Percentiles rank a stretch among this genome's conserved stretches.
Evolutionary conservation across 1,140 invertebrate species (phyloP).

Genomic region (Heliothis subflexa): DNA sequence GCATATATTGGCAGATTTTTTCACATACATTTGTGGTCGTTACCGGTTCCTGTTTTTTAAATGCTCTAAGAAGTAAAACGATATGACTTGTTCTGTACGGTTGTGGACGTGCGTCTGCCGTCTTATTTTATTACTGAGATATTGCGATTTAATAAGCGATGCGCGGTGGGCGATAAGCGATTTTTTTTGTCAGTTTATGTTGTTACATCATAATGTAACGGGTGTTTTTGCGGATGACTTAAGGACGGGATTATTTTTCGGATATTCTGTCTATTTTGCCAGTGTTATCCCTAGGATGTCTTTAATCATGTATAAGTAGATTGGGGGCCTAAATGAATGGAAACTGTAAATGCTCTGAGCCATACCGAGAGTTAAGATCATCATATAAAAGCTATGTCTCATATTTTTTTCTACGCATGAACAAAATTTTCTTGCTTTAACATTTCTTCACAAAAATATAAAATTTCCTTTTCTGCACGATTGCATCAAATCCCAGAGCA

Average conservation of each 20-base stretch:
- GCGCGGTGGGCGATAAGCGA: constrained; percentile 14
- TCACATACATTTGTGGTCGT: no score
- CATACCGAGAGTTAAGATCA: no score
- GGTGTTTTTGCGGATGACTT: not conserved
- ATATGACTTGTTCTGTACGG: constrained; percentile 41
- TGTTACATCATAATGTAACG: not conserved
- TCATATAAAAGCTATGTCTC: no score
- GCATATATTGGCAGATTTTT: no score
- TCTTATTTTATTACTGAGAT: constrained; percentile 35
- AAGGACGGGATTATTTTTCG: no score
- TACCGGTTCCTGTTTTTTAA: no score
- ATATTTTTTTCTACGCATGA: no score
- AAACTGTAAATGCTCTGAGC: no score
- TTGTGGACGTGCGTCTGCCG: constrained; percentile 29
- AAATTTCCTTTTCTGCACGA: not conserved
- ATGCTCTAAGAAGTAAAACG: constrained; percentile 8
- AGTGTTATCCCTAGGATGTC: no score
- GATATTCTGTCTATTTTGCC: no score
- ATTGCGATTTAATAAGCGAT: constrained; percentile 47
- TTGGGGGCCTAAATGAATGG: no score
- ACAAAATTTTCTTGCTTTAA: not conserved
- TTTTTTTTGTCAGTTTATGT: not conserved
- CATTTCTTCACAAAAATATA: not conserved
- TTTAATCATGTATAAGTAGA: no score
- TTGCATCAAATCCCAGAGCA: constrained; percentile 15